These are phyloP conservation scores for Drosophila rufa DNA, from an alignment of 1,140 invertebrate genomes.

Conservation along the genomic window DNA sequence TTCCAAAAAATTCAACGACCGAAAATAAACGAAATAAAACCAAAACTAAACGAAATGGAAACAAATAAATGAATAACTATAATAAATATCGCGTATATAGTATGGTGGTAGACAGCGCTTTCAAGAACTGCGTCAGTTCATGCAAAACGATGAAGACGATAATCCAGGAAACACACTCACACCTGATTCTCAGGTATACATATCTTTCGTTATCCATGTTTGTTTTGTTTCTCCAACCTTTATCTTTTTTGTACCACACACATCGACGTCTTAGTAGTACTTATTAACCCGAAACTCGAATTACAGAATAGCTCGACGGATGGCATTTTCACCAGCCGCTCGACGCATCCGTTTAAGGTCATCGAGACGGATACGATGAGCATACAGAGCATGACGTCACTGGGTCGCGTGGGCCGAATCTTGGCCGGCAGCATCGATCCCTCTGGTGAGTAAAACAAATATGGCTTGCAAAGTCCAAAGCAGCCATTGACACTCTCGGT, in stretches of 20 bases:
- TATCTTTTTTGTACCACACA: not conserved
- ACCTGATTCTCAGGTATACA: slow-evolving; percentile 91
- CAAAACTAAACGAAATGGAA: slow-evolving; percentile 36
- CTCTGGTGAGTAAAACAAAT: slow-evolving; percentile 75
- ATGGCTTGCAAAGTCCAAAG: slow-evolving; percentile 18
- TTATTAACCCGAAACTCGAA: slow-evolving; percentile 39
- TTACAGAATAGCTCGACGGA: slow-evolving; percentile 86
- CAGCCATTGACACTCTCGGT: slow-evolving; percentile 17
- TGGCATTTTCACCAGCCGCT: slow-evolving; percentile 86
- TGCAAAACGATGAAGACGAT: slow-evolving; percentile 93
- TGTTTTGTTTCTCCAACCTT: slow-evolving; percentile 11
- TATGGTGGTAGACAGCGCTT: slow-evolving; percentile 89
- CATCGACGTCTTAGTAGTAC: not conserved
- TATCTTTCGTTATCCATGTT: slow-evolving; percentile 35
- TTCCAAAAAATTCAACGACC: slow-evolving; percentile 49
- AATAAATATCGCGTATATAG: slow-evolving; percentile 60
- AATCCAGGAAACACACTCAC: slow-evolving; percentile 88
- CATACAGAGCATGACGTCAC: slow-evolving; percentile 93
- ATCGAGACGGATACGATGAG: slow-evolving; percentile 95
- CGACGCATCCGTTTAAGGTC: slow-evolving; percentile 91
- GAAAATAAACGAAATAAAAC: slow-evolving; percentile 17
- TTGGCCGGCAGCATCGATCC: slow-evolving; percentile 88
- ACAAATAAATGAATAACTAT: slow-evolving; percentile 34
- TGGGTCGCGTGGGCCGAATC: slow-evolving; percentile 92
- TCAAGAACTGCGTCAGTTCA: slow-evolving; percentile 92